These are phyloP conservation scores for Bryconaethiops microstoma DNA, from an alignment of 2,797 vertebrate species.

Conservation along the genomic window DNA sequence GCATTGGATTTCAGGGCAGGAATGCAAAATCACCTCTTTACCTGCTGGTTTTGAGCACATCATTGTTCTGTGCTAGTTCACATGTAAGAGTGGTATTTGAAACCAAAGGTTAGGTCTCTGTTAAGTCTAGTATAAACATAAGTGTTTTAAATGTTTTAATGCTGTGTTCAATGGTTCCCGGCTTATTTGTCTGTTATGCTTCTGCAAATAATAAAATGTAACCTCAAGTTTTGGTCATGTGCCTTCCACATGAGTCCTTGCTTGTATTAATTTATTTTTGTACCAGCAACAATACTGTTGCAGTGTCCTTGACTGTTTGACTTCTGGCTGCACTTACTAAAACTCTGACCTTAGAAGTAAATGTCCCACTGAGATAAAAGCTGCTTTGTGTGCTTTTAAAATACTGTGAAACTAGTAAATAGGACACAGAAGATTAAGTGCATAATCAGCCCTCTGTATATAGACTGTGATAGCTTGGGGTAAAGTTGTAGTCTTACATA, in stretches of 20 bases:
- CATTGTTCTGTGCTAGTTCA: constrained; percentile 47
- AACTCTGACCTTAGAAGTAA: background rate
- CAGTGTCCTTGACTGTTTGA: background rate
- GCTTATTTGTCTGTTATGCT: background rate
- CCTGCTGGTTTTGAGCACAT: constrained; percentile 36
- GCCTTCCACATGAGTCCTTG: background rate
- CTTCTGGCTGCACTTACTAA: constrained; percentile 3
- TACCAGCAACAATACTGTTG: background rate
- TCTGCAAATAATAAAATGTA: background rate
- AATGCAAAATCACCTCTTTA: constrained; percentile 49
- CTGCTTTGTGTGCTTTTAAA: background rate
- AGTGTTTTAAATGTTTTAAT: background rate
- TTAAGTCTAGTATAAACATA: background rate
- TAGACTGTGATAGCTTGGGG: background rate
- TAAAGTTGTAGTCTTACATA: constrained; percentile 2
- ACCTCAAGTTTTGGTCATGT: constrained; percentile 4
- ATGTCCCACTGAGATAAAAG: background rate
- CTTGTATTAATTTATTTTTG: constrained; percentile 2
- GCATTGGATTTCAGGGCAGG: constrained; percentile 56
- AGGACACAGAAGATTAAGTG: background rate
- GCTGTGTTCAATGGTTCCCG: background rate
- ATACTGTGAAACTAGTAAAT: background rate
- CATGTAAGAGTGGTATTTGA: constrained; percentile 32
- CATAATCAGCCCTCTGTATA: constrained; percentile 12
- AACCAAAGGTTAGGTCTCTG: constrained; percentile 40